Base-by-base conservation (phyloP, 2,888 invertebrate genomes). In the Eupithecia abbreviata region DNA sequence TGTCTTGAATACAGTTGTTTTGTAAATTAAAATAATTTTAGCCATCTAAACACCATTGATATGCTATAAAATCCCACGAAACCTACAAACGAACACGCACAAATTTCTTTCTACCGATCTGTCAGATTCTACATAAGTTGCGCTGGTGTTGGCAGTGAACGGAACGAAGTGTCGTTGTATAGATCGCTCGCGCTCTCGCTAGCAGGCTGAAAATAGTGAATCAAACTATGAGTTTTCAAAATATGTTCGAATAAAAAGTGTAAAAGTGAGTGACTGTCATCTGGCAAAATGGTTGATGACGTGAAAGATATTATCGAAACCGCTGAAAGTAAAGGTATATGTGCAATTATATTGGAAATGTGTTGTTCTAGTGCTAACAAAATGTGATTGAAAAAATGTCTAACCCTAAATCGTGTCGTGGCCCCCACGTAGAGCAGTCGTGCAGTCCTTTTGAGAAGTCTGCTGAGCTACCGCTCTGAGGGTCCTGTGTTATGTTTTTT, bases 221-320 rank as follows among this genome's bases (percentile, higher is more conserved):
- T 91, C 92, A 93, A 88, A 94, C 91, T 93, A 93, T 93, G 93
- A 94, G 93, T 94, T 94, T 93, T 94, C 92, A 92, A 94, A 93
- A 94, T 93, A 94, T 94, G 94, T 93, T 93, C 92, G 93, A 93
- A 92, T 94, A 94, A 94, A 92, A 94, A 94, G 93, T 94, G 94
- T 89, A 89, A 90, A 92, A 84, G 93, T 93, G 92, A 92, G 93
- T 93, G 92, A 92, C 92, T 94, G 94, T 94, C 93, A 94, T 92
- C 92, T 88, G 92, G 93, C 95, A 95, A 95, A 91, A 95, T 95
- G 95, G 95, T 93, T 93, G 95, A 94, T 94, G 95, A 95, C 92
- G 94, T 93, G 93, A 93, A 90, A 92, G 91, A 94, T 91, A 90
- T 93, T 91, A 90, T 90, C 88, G 95, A 94, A 94, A 93, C 93